Base-by-base conservation (phyloP, 2,113 vertebrate species). In the Paralichthys olivaceus region DNA sequence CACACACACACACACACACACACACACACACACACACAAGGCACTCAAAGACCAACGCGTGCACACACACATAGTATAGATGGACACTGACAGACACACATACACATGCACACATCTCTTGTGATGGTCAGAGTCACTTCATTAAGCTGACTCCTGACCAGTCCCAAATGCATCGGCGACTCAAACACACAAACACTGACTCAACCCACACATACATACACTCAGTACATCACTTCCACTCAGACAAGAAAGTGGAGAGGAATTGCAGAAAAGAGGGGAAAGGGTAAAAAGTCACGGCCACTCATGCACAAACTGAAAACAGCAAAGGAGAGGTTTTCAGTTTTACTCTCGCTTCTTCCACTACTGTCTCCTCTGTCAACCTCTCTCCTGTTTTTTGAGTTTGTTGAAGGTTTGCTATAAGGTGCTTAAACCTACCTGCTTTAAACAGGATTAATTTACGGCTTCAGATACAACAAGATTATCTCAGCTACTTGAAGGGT, bases 41-140 rank as follows among this genome's bases (percentile, higher is more conserved):
- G n/a, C 22, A 57, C 22, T 53, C 54, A 45, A 15, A 45, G 4
- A 25, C 7, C 53, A 56, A 37, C 34, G 2, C 34, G 7, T 0
- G 9, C 55, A 72, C 69, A 69, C 56, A 43, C 59, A 66, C 67
- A 40, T 2, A 22, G 43, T 65, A 40, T 63, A 73, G 76, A 86
- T 53, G 72, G 72, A 84, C 84, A 71, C 75, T 79, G 45, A 75
- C 65, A 69, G 55, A 72, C 67, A 70, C 81, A 79, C 84, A 77
- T 5, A 71, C 81, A 64, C 66, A 29, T 7, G 20, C 79, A 79
- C 64, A 64, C 75, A 84, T 87, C 84, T 86, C 65, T 72, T 69
- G 87, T 86, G 95, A 96, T 95, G 95, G 95, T 95, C 95, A 96
- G 95, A 93, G 92, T 93, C 94, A 95, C 94, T 96, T 97, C 96